phyloP scores from a whole-genome alignment of 2,113 vertebrate genomes.

The Silurus meridionalis region DNA sequence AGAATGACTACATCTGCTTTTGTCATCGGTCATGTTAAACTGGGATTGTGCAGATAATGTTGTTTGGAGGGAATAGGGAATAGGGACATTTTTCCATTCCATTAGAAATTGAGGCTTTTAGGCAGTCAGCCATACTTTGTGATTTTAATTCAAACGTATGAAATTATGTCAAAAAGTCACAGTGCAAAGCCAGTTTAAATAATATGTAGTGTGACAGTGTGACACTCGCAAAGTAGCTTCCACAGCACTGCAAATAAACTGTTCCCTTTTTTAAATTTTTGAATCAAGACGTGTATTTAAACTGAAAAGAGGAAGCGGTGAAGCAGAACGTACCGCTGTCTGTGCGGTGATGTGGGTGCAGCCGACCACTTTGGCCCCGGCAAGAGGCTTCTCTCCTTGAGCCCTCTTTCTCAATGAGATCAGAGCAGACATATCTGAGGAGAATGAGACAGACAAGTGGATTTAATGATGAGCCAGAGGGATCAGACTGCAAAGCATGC shows the following conservation, averaged over 20 bases:
- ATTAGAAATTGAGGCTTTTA: not conserved
- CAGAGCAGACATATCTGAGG: conserved; percentile 95
- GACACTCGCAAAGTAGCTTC: not conserved
- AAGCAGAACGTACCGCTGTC: conserved; percentile 83
- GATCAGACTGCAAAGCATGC: conserved; percentile 7
- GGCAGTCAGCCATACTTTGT: not conserved
- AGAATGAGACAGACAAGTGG: conserved; percentile 27
- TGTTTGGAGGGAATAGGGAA: not conserved
- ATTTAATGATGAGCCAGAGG: conserved; percentile 18
- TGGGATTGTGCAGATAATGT: not conserved
- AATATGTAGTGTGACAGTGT: not conserved
- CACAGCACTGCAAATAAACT: not conserved
- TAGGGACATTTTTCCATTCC: not conserved
- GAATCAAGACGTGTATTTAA: not conserved
- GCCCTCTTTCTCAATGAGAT: conserved; percentile 97
- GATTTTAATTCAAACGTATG: not conserved
- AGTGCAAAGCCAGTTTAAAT: not conserved
- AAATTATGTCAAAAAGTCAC: not conserved
- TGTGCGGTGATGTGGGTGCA: conserved; percentile 98
- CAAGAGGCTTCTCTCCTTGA: conserved; percentile 96
- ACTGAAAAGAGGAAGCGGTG: not conserved
- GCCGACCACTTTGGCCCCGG: conserved; percentile 95
- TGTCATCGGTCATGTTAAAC: not conserved
- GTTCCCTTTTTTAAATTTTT: not conserved
- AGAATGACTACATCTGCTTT: not conserved